Evolutionary conservation across 1,140 invertebrate species (phyloP).

Genomic region (Drosophila mojavensis): DNA sequence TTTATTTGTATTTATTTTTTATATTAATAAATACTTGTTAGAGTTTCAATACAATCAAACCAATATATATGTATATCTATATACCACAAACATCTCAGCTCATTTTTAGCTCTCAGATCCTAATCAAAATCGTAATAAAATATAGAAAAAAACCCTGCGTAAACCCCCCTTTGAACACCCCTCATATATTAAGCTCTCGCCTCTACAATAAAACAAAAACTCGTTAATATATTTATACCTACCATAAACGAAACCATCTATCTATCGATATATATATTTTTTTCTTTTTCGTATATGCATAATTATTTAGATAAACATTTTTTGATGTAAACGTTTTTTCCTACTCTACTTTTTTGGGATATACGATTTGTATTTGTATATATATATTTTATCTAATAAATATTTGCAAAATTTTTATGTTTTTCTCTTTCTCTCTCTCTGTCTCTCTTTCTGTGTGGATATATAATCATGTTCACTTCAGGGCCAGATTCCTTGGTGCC

Average conservation of each 20-base stretch:
- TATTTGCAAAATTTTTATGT: conserved; percentile 16
- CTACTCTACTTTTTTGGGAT: conserved; percentile 35
- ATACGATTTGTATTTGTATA: conserved; percentile 5
- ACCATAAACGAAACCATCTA: conserved; percentile 22
- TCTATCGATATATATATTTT: not conserved
- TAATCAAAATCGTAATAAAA: not conserved
- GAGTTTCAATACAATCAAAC: conserved; percentile 3
- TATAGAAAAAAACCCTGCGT: not conserved
- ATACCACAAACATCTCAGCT: conserved; percentile 18
- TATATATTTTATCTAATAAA: conserved; percentile 8
- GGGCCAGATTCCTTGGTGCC: conserved; percentile 78
- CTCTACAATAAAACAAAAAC: conserved; percentile 63
- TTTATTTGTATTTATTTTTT: conserved; percentile 6
- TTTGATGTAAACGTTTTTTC: conserved; percentile 65
- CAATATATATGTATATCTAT: not conserved
- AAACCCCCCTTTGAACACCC: not conserved
- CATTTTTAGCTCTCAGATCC: conserved; percentile 22
- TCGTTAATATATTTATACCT: conserved; percentile 36
- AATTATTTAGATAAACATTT: conserved; percentile 59
- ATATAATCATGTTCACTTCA: conserved; percentile 29
- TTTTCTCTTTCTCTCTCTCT: conserved; percentile 32
- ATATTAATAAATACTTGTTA: conserved; percentile 19
- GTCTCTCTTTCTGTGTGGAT: conserved; percentile 23
- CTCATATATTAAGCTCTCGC: conserved; percentile 68
- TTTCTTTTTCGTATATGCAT: conserved; percentile 19